phyloP scores from a whole-genome alignment of 2,797 vertebrate species.

The Tokudaia muenninki region DNA sequence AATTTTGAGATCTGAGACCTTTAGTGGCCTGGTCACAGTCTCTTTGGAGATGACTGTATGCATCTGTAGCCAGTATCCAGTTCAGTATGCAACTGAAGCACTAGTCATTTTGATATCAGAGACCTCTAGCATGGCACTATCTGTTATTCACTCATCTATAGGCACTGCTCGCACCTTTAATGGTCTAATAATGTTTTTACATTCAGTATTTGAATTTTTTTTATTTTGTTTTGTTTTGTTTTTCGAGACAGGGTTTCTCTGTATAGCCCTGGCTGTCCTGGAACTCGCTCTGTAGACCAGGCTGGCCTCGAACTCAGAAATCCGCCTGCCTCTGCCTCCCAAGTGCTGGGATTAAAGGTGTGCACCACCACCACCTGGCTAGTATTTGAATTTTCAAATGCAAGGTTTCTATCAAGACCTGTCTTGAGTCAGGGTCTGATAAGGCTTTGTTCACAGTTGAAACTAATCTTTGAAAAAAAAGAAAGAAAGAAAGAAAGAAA shows the following conservation, averaged over 20 bases:
- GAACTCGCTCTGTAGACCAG: too few species aligned
- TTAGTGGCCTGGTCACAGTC: background rate
- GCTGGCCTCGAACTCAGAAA: too few species aligned
- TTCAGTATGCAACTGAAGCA: background rate
- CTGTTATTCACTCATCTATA: background rate
- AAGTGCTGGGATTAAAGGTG: too few species aligned
- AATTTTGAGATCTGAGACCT: background rate
- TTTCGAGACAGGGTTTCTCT: too few species aligned
- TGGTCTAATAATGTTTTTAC: background rate
- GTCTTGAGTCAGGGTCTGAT: background rate
- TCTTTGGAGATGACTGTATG: background rate
- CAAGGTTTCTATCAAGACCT: background rate
- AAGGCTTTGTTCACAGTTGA: background rate
- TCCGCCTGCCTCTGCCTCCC: too few species aligned
- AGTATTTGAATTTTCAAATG: background rate
- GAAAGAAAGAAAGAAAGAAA: background rate
- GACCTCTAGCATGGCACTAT: background rate
- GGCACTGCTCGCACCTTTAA: background rate
- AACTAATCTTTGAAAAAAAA: background rate
- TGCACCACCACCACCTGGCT: too few species aligned
- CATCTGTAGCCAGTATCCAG: too few species aligned
- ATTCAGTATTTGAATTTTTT: background rate
- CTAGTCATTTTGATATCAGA: background rate
- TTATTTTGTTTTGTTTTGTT: too few species aligned
- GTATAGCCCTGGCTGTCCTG: too few species aligned